Conservation (phyloP, 2,797 vertebrate genomes). For the Aselliscus stoliczkanus region DNA sequence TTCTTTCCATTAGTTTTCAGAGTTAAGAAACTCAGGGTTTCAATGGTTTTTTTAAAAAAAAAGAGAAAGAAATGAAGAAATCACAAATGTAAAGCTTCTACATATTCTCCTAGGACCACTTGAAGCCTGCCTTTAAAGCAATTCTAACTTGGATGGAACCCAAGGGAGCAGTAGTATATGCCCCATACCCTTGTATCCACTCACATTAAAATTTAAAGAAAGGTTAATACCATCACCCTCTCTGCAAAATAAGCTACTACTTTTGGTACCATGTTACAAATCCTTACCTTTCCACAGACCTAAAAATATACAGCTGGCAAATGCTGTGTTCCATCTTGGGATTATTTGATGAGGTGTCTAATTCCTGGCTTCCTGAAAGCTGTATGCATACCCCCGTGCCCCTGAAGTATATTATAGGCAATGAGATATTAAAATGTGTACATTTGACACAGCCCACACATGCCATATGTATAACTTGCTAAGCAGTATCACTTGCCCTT, state of each 20-base stretch:
- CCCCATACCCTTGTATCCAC: not conserved
- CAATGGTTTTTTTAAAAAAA: not conserved
- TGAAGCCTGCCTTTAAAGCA: not conserved
- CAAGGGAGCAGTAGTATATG: not conserved
- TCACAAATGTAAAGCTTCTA: not conserved
- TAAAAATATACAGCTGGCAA: not conserved
- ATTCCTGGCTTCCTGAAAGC: not conserved
- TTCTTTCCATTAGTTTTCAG: not conserved
- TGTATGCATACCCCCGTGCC: not conserved
- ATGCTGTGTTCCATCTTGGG: not conserved
- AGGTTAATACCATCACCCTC: not conserved
- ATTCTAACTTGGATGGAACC: not conserved
- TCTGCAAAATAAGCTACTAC: slow-evolving; percentile 27
- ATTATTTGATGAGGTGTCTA: not conserved
- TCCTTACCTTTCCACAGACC: not conserved
- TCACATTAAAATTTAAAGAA: not conserved
- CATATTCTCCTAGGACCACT: not conserved
- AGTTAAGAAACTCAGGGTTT: not conserved
- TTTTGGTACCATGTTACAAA: not conserved
- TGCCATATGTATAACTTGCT: not conserved
- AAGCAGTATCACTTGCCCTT: not conserved
- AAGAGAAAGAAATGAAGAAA: not conserved
- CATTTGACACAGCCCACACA: not conserved
- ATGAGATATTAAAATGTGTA: not conserved
- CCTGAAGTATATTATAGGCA: not conserved